Percentiles rank a stretch among this genome's conserved stretches.
Evolutionary conservation across 1,140 invertebrate species (phyloP).

Genomic region (Anadara kagoshimensis): DNA sequence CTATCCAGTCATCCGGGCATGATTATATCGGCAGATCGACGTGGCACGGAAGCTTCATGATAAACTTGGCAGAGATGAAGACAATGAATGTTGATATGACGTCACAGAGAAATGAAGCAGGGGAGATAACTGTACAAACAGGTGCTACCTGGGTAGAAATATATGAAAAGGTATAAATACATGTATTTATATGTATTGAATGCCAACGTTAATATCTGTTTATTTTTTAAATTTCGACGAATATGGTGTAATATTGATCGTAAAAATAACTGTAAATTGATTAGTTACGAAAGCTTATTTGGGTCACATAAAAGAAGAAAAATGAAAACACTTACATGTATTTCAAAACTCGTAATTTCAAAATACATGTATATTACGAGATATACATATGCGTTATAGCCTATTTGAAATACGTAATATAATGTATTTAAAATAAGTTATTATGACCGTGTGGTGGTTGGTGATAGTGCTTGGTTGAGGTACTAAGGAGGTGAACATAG

Average conservation of each 20-base stretch:
- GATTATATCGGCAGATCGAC: constrained; percentile 52
- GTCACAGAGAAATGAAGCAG: constrained; percentile 23
- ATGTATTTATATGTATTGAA: neutral
- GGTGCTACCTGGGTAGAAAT: constrained; percentile 47
- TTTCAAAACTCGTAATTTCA: neutral
- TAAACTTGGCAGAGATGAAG: constrained; percentile 10
- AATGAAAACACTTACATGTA: neutral
- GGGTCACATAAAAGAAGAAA: neutral
- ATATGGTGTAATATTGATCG: neutral
- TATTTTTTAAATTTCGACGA: neutral
- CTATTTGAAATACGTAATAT: too few relatives aligned
- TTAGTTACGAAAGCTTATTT: neutral
- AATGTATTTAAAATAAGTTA: too few relatives aligned
- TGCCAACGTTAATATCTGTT: neutral
- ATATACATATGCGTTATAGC: too few relatives aligned
- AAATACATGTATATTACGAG: too few relatives aligned
- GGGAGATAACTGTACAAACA: constrained; percentile 38
- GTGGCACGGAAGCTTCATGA: constrained; percentile 36
- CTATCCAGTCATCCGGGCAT: constrained; percentile 51
- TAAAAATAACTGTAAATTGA: neutral
- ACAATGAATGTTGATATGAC: constrained; percentile 6
- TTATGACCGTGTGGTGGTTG: too few relatives aligned
- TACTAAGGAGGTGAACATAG: too few relatives aligned
- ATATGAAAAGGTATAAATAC: constrained; percentile 41
- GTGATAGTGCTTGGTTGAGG: too few relatives aligned